Conservation (phyloP, 2,113 vertebrate genomes). For the Erpornis zantholeuca region DNA sequence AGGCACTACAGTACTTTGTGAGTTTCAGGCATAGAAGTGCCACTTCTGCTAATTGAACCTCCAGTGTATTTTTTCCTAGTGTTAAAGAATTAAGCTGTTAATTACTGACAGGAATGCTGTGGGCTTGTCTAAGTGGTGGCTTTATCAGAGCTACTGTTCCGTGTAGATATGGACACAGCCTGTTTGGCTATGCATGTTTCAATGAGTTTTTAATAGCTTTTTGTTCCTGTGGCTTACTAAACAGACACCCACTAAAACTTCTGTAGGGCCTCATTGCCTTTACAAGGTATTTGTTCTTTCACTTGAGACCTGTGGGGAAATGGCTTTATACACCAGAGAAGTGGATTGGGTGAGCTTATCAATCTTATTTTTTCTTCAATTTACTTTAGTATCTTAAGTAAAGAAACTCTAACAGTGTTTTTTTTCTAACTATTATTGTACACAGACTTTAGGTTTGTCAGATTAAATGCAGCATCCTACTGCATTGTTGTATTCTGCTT, state of each 20-base stretch:
- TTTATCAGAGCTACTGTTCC: neutral
- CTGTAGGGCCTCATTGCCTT: conserved; percentile 18
- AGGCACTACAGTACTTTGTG: neutral
- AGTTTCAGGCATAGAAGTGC: neutral
- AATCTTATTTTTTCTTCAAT: neutral
- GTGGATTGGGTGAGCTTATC: conserved; percentile 9
- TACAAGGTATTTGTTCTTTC: conserved; percentile 48
- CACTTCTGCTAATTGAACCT: neutral
- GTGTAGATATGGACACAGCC: neutral
- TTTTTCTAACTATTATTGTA: neutral
- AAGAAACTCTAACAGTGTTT: neutral
- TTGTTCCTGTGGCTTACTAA: neutral
- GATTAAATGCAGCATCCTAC: neutral
- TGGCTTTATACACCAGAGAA: conserved; percentile 10
- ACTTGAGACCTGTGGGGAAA: conserved; percentile 21
- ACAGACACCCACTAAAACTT: neutral
- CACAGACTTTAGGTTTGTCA: neutral
- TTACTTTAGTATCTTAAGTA: neutral
- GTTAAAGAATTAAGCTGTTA: neutral
- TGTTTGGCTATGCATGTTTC: neutral
- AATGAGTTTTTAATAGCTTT: neutral
- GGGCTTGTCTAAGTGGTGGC: neutral
- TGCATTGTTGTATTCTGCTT: neutral
- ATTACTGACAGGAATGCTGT: neutral
- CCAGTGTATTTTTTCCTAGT: neutral